Conservation (phyloP, 2,113 vertebrate genomes). For the Neogale vison region DNA sequence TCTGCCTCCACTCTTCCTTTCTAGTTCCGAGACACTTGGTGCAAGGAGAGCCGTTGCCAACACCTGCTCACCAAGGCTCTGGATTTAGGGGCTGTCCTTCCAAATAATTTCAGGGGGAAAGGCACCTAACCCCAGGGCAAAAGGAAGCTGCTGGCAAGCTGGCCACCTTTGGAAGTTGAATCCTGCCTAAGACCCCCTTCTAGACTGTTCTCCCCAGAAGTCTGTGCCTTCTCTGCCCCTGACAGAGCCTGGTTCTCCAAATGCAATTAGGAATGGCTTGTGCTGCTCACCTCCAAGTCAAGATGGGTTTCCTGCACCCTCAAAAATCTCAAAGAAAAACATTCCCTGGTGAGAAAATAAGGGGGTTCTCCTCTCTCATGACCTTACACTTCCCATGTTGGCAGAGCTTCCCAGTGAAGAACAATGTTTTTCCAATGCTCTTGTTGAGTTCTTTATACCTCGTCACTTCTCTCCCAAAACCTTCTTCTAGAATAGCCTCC, state of each 20-base stretch:
- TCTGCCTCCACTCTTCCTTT: constrained; percentile 6
- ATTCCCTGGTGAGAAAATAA: background rate
- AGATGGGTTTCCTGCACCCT: background rate
- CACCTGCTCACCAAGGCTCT: background rate
- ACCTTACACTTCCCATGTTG: fast-evolving
- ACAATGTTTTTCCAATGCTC: fast-evolving
- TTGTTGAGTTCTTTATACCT: background rate
- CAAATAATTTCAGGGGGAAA: background rate
- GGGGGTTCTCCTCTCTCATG: fast-evolving
- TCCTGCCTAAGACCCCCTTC: background rate
- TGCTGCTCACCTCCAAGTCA: background rate
- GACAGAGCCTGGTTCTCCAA: background rate
- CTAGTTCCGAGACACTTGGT: background rate
- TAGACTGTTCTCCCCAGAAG: no score
- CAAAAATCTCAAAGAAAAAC: background rate
- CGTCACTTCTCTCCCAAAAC: background rate
- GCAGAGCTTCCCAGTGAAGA: background rate
- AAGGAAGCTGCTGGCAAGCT: background rate
- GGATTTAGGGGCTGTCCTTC: background rate
- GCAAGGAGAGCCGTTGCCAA: background rate
- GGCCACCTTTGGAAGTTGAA: background rate
- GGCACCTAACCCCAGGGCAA: fast-evolving
- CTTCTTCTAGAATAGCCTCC: background rate
- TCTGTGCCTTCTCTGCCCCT: background rate
- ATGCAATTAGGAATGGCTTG: no score